These are phyloP conservation scores for Aix galericulata DNA, from an alignment of 2,113 vertebrate species.

Conservation along the genomic window DNA sequence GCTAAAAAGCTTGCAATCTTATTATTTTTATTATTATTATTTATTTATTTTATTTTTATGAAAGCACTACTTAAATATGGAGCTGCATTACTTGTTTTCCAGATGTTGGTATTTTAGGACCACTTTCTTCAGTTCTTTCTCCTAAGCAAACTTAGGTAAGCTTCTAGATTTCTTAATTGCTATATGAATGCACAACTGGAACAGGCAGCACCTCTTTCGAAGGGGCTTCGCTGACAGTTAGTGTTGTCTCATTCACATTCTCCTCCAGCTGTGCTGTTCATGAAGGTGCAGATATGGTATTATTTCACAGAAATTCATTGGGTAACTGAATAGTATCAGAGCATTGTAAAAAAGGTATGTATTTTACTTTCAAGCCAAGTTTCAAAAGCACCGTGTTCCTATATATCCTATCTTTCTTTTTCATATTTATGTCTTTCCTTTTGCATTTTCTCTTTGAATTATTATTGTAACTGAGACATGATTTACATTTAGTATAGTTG, in stretches of 20 bases:
- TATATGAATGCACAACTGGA: background rate
- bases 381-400: background rate
- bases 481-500: conserved; percentile 54
- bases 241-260: conserved; percentile 3
- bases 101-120: background rate
- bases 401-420: background rate
- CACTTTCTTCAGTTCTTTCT: background rate
- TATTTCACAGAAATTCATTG: conserved; percentile 45
- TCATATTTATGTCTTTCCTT: conserved; percentile 41
- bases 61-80: background rate
- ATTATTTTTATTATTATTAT: background rate
- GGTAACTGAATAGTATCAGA: conserved; percentile 1
- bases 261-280: background rate
- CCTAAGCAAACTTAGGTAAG: accelerated
- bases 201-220: background rate
- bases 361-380: conserved; percentile 61
- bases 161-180: background rate
- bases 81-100: background rate
- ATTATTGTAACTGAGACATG: background rate
- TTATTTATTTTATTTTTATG: background rate
- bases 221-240: background rate
- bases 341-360: conserved; percentile 26
- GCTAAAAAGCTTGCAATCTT: background rate
- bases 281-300: background rate
- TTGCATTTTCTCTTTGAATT: conserved; percentile 46